These are phyloP conservation scores for Mus spicilegus DNA, from an alignment of 2,113 vertebrate genomes.

Conservation along the genomic window DNA sequence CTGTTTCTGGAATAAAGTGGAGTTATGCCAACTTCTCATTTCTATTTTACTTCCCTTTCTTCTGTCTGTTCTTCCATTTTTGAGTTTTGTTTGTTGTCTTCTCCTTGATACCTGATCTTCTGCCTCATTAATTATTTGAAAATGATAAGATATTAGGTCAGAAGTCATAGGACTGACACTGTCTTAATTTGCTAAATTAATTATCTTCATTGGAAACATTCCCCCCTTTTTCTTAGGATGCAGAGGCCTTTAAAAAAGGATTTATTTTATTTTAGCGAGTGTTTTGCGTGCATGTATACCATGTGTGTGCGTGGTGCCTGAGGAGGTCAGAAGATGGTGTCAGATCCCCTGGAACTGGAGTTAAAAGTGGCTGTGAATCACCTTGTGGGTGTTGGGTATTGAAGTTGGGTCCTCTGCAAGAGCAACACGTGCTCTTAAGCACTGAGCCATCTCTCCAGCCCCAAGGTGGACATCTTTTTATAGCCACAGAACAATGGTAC, in stretches of 20 bases:
- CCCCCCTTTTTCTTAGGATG: not conserved
- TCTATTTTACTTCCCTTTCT: conserved; percentile 24
- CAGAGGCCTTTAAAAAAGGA: not conserved
- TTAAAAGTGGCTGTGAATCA: not conserved
- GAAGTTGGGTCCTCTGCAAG: not conserved
- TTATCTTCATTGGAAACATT: not conserved
- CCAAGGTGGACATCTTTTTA: not conserved
- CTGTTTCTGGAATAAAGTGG: conserved; percentile 22
- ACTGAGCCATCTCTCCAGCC: not conserved
- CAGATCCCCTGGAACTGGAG: not conserved
- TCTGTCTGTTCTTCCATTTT: not conserved
- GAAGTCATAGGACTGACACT: not conserved
- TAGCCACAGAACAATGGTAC: not conserved
- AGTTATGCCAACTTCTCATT: not conserved
- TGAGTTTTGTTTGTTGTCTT: conserved; percentile 25
- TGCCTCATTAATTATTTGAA: not conserved
- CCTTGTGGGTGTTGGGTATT: not conserved
- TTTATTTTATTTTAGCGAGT: not conserved
- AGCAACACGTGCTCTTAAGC: not conserved
- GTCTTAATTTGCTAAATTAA: conserved; percentile 1
- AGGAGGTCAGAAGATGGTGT: not conserved
- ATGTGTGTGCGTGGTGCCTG: not conserved
- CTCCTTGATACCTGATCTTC: not conserved
- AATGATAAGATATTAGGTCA: not conserved
- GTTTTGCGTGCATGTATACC: not conserved